Conservation (phyloP, 2,888 invertebrate genomes). For the Nephrotoma appendiculata region DNA sequence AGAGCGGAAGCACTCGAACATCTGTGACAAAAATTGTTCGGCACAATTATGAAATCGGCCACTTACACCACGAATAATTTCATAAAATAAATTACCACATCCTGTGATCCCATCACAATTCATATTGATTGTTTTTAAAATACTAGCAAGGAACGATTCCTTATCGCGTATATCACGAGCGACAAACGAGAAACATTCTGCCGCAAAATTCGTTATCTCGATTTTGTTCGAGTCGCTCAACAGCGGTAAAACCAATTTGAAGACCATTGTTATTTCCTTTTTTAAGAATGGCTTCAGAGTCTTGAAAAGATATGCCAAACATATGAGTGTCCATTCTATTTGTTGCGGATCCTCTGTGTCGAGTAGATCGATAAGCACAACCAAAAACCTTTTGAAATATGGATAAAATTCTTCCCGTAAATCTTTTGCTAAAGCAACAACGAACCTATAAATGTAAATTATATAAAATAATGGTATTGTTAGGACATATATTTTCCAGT, state of each 20-base stretch:
- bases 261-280: constrained; percentile 59
- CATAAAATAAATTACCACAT: constrained; percentile 76
- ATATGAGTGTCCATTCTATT: constrained; percentile 72
- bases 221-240: constrained; percentile 62
- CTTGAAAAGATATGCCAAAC: constrained; percentile 83
- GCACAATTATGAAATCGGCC: constrained; percentile 78
- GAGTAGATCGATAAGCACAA: constrained; percentile 52
- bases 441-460: constrained; percentile 41
- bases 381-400: constrained; percentile 65
- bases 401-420: constrained; percentile 77
- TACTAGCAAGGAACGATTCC: constrained; percentile 50
- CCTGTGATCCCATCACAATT: constrained; percentile 58
- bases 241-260: constrained; percentile 57
- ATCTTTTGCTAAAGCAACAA: constrained; percentile 76
- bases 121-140: constrained; percentile 49
- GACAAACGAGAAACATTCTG: constrained; percentile 91
- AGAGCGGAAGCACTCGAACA: constrained; percentile 41
- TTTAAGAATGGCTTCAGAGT: constrained; percentile 70
- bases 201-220: constrained; percentile 85
- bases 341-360: constrained; percentile 68
- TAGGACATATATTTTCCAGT: not conserved
- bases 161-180: constrained; percentile 76
- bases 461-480: constrained; percentile 17
- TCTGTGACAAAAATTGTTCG: constrained; percentile 49
- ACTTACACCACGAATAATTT: constrained; percentile 69